phyloP scores from a whole-genome alignment of 2,113 vertebrate genomes.

The Eurypyga helias region DNA sequence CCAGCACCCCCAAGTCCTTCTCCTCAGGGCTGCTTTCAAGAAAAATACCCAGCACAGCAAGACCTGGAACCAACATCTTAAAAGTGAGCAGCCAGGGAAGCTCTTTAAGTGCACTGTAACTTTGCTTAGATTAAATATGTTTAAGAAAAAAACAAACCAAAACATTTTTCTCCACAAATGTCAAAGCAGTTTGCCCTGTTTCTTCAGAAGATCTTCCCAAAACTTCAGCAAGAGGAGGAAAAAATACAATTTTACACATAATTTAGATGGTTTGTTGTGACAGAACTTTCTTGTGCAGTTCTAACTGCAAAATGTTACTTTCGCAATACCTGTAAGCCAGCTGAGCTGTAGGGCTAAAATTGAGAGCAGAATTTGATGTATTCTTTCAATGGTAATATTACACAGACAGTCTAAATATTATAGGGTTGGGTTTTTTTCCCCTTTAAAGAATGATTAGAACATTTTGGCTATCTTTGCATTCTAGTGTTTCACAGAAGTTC shows the following conservation, averaged over 20 bases:
- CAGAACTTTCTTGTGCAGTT: neutral
- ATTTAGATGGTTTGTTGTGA: neutral
- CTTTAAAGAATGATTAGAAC: neutral
- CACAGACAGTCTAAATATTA: neutral
- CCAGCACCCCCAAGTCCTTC: too few species aligned
- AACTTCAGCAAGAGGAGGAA: neutral
- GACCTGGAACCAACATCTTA: neutral
- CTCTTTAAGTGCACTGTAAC: neutral
- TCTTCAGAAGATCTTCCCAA: neutral
- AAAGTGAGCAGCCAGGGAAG: neutral
- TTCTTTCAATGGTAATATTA: neutral
- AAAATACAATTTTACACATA: rapidly evolving
- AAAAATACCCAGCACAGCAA: neutral
- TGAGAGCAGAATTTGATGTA: neutral
- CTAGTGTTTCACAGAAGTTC: neutral
- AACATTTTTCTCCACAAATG: neutral
- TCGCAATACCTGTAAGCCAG: neutral
- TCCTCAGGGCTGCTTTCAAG: neutral
- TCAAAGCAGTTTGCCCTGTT: neutral
- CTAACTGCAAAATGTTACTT: neutral
- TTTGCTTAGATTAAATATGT: neutral
- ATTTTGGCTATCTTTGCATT: neutral
- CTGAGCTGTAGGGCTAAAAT: neutral
- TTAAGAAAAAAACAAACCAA: neutral
- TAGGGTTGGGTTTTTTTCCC: neutral